Base-by-base conservation (phyloP, 2,888 invertebrate species). In the Cantharis nigra region DNA sequence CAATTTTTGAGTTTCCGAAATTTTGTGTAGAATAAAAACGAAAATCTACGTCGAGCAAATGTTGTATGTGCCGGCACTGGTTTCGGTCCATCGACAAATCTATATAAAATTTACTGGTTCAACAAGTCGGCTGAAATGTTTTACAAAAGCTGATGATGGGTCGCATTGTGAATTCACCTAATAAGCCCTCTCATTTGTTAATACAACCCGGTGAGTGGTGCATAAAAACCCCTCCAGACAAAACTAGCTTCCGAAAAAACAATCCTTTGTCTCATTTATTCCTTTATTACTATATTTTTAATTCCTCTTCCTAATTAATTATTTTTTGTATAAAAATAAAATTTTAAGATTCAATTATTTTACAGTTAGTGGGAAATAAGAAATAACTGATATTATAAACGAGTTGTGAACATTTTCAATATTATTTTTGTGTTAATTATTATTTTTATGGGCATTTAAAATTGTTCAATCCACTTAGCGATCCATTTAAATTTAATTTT, bases 111-210 rank as follows among this genome's bases (percentile, higher is more conserved):
- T 28, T 49, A 80, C 78, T 72, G 75, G 80, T 78, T 74, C 69
- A 78, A 78, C 78, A 76, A 71, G 80, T 79, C 80, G 78, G 79
- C 75, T 64, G 74, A 72, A 76, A 78, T 30, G 69, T 67, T 69
- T 70, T 33, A 75, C 78, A 79, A 80, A 80, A 78, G 80, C 72
- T 79, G 80, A 80, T 80, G 80, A 80, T 79, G 79, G 80, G 80
- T 78, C 78, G 77, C 63, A 77, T 77, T 80, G 80, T 78, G 77
- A 78, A 76, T 80, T 79, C 79, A 78, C 74, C 71, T 79, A 80
- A 80, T 80, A 78, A 79, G 80, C 80, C 80, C 80, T 79, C 80
- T 80, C 75, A 76, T 79, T 79, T 80, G 79, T 80, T 80, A 77
- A 76, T 80, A 69, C 78, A 76, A 70, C 75, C 75, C 70, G 64